These are phyloP conservation scores for Perccottus glenii DNA, from an alignment of 2,113 vertebrate species.

Conservation along the genomic window DNA sequence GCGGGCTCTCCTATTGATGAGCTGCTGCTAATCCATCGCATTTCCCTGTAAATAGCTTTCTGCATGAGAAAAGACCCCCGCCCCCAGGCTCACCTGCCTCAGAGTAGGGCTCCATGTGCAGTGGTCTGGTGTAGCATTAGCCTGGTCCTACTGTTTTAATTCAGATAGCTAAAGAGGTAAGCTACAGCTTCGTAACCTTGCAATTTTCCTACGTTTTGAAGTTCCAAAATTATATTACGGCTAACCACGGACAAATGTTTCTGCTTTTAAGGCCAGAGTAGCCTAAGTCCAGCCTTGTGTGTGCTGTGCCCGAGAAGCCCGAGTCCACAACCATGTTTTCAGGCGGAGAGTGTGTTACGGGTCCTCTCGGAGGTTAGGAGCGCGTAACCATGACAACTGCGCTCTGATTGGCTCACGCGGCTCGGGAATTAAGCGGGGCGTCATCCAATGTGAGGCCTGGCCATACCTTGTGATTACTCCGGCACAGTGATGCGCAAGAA, in stretches of 20 bases:
- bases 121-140: constrained; percentile 34
- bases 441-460: constrained; percentile 91
- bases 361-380: constrained; percentile 89
- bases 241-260: neutral
- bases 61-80: constrained; percentile 78
- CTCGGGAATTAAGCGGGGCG: constrained; percentile 81
- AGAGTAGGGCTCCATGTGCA: constrained; percentile 3
- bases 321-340: constrained; percentile 36
- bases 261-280: neutral
- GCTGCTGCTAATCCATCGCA: constrained; percentile 79
- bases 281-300: neutral
- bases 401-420: constrained; percentile 83
- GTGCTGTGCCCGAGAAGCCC: neutral
- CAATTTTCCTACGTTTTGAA: too few relatives aligned
- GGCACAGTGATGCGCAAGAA: constrained; percentile 87
- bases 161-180: constrained; percentile 8
- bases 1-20: constrained; percentile 68
- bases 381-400: constrained; percentile 88
- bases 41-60: constrained; percentile 81
- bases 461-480: constrained; percentile 74
- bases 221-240: too few relatives aligned
- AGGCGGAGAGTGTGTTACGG: constrained; percentile 66
- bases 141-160: constrained; percentile 47
- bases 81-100: constrained; percentile 24
- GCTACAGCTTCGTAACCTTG: neutral